These are phyloP conservation scores for sheep (Ovis aries) DNA, from an alignment of 2,113 vertebrate genomes.

Conservation along the genomic window DNA sequence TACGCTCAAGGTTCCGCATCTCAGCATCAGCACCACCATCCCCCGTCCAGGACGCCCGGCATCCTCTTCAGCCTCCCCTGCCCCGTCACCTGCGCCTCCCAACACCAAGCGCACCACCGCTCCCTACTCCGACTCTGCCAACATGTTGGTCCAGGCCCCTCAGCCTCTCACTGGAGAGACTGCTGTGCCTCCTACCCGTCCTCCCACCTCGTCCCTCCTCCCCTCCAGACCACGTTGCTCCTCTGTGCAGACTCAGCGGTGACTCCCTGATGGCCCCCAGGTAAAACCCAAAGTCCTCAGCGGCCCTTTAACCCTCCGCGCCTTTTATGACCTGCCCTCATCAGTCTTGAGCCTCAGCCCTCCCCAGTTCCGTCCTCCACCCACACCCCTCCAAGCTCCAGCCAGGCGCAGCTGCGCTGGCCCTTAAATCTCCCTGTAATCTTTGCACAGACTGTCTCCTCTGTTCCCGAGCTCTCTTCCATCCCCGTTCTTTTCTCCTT, in stretches of 20 bases:
- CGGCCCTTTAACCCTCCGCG: neutral
- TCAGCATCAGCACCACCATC: neutral
- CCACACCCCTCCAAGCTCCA: neutral
- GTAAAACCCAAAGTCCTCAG: neutral
- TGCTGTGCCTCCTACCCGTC: neutral
- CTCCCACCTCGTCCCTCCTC: neutral
- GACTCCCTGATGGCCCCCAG: neutral
- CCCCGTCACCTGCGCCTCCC: neutral
- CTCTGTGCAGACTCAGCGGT: neutral
- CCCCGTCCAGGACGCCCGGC: neutral
- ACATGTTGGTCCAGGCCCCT: neutral
- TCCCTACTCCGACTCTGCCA: neutral
- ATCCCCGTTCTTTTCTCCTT: neutral
- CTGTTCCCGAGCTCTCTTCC: neutral
- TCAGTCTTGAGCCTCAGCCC: neutral
- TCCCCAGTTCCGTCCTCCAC: neutral
- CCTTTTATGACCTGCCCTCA: neutral
- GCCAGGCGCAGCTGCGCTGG: neutral
- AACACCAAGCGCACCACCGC: neutral
- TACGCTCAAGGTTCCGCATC: neutral
- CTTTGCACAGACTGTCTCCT: neutral
- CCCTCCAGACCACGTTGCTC: neutral
- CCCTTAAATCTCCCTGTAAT: neutral
- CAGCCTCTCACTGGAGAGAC: neutral
- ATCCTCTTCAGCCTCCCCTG: neutral